Conservation (phyloP, 2,888 invertebrate genomes). For the Drosophila formosana region DNA sequence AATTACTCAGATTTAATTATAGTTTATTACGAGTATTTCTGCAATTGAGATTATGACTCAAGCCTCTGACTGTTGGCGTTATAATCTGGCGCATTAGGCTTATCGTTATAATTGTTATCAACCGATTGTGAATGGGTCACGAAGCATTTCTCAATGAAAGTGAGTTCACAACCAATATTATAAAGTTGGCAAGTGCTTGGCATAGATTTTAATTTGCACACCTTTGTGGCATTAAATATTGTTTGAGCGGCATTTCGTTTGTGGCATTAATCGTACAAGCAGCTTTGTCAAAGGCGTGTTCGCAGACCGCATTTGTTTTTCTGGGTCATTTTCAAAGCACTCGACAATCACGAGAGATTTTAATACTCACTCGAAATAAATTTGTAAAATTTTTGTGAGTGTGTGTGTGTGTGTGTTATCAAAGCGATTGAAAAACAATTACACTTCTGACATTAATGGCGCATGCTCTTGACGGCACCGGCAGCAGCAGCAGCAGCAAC, state of each 20-base stretch:
- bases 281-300: constrained; percentile 11
- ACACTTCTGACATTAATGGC: constrained; percentile 75
- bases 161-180: constrained; percentile 10
- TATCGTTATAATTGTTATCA: constrained; percentile 43
- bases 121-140: constrained; percentile 11
- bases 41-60: constrained; percentile 38
- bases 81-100: constrained; percentile 38
- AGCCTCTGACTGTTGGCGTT: not conserved
- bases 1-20: constrained; percentile 20
- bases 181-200: constrained; percentile 1
- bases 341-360: constrained; percentile 66
- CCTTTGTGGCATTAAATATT: constrained; percentile 25
- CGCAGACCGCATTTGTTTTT: constrained; percentile 55
- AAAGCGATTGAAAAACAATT: constrained; percentile 79
- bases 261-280: constrained; percentile 42
- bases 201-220: constrained; percentile 2
- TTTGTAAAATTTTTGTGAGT: constrained; percentile 41
- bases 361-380: constrained; percentile 67
- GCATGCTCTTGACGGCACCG: constrained; percentile 43
- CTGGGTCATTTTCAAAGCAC: constrained; percentile 70
- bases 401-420: constrained; percentile 57
- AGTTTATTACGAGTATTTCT: constrained; percentile 10
- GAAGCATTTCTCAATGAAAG: constrained; percentile 14
- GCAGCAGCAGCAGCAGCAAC: constrained; percentile 11
- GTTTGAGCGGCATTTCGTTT: constrained; percentile 24